Base-by-base conservation (phyloP, 1,140 invertebrate genomes). In the Lepidurus packardi region DNA sequence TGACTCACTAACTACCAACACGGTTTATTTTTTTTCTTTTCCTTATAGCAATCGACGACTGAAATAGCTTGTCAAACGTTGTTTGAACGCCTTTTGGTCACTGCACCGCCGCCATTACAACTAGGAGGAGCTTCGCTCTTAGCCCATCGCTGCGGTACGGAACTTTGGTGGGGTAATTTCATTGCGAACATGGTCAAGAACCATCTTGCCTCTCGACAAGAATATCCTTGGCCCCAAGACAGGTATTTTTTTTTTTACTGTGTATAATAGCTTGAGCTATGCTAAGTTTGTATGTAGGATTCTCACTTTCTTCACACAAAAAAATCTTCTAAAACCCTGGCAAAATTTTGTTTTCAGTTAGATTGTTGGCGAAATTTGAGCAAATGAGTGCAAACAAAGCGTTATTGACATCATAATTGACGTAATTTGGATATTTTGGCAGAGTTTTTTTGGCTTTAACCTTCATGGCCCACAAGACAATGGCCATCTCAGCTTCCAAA, bases 101-200 rank as follows among this genome's bases (percentile, higher is more conserved):
- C 89, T 82, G 84, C 88, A 43, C 86, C 86, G 53, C 87, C 87
- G 44, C 87, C 90, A 78, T 87, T 91, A 42, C 93, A 94, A 83
- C 87, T 93, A 7, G 87, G 90, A 34, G 87, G 90, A 24, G 92
- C 91, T 8, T 91, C 93, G 42, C 86, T 96, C 78, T 85, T 96
- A 81, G 91, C 93, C 41, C 89, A 92, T 44, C 90, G 92, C 81
- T 94, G 93, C 84, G 91, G 90, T 75, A 88, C 90, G 78, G 90
- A 92, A 83, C 87, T 88, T 1, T 97, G 93, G 93, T 97, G 94
- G 94, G 94, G 94, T 13, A 89, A 92, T 78, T 95, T 95, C 82
- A 86, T 97, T 6, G 91, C 93, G 1, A 92, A 92, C 82, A 93
- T 91, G 11, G 87, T 97, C 34, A 89, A 90, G 16, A 88, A 89